A percentile compares a stretch with the other conserved stretches of the same genome.
phyloP scores from a whole-genome alignment of 2,888 invertebrate genomes.

The Laspeyria flexula region DNA sequence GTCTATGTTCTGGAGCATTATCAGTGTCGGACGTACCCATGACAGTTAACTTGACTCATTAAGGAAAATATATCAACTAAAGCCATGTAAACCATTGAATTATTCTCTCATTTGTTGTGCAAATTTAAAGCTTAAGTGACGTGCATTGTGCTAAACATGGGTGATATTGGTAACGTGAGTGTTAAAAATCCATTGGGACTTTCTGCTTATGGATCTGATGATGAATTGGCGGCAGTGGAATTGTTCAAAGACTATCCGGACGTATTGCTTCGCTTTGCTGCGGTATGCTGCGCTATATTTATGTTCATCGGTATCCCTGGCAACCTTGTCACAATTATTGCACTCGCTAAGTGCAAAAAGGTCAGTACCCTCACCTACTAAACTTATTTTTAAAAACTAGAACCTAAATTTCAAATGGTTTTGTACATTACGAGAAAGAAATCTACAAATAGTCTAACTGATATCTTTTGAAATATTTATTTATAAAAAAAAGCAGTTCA shows the following conservation, averaged over 20 bases:
- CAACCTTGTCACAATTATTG: conserved; percentile 91
- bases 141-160: conserved; percentile 20
- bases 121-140: conserved; percentile 50
- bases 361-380: conserved; percentile 69
- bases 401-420: too few relatives aligned
- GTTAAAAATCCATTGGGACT: conserved; percentile 37
- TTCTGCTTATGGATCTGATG: conserved; percentile 56
- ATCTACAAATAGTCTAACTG: too few relatives aligned
- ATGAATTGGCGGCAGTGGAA: conserved; percentile 64
- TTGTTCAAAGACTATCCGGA: conserved; percentile 90
- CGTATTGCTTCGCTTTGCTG: conserved; percentile 88
- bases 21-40: conserved; percentile 59
- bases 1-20: conserved; percentile 44
- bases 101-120: conserved; percentile 61
- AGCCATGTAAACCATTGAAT: conserved; percentile 43
- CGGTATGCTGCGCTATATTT: conserved; percentile 89
- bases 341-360: conserved; percentile 91
- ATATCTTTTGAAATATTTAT: too few relatives aligned
- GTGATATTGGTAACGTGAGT: conserved; percentile 34
- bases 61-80: conserved; percentile 66
- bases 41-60: conserved; percentile 69
- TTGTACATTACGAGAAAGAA: too few relatives aligned
- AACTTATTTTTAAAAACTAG: too few relatives aligned
- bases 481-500: too few relatives aligned
- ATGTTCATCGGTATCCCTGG: conserved; percentile 92